Evolutionary conservation across 1,140 invertebrate genomes (phyloP), one percentile per base, ranked within the genome.

Genomic region (Heliconius nattereri): DNA sequence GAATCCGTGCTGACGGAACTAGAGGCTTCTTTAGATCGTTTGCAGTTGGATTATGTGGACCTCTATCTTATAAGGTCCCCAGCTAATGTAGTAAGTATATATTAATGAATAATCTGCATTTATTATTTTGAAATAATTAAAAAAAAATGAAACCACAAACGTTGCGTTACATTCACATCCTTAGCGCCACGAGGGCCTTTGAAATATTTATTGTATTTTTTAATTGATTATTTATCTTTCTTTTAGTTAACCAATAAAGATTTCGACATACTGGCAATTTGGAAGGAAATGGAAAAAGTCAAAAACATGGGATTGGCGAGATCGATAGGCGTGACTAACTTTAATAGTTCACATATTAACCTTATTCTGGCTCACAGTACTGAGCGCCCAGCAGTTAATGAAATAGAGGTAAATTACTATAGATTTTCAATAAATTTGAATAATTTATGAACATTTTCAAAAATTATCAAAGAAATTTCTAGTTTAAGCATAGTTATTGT

Each of bases 211-310:
- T 20, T 49, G 2, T 52, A 52, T 52, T 20, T 52, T 52, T 52
- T 16, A 20, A 52, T 52, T 52, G 6, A 19, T 32, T 13, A 40
- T 13, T 45, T 57, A 7, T 11, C 26, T 3, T 26, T 16, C 19
- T 74, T 37, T 72, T 16, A 72, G 71, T n/a, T n/a, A 72, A 40
- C 32, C 3, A 19, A 72, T 9, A 20, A 54, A 29, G 26, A 20
- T 32, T 26, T 23, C 20, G 45, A 74, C 19, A 49, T 49, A 20
- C 35, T 76, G 13, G 35, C 19, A 13, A 49, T 72, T n/a, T 78
- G 76, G 76, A 72, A 72, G 70, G 76, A 49, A 20, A 72, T 78
- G 70, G 70, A 54, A 49, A 79, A 81, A 72, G 79, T 80, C 40
- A 85, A 26, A 49, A 76, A 73, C 7, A 45, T 76, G 32, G 54